Evolutionary conservation across 2,797 vertebrate species (phyloP).

Genomic region (Danio kyathit): DNA sequence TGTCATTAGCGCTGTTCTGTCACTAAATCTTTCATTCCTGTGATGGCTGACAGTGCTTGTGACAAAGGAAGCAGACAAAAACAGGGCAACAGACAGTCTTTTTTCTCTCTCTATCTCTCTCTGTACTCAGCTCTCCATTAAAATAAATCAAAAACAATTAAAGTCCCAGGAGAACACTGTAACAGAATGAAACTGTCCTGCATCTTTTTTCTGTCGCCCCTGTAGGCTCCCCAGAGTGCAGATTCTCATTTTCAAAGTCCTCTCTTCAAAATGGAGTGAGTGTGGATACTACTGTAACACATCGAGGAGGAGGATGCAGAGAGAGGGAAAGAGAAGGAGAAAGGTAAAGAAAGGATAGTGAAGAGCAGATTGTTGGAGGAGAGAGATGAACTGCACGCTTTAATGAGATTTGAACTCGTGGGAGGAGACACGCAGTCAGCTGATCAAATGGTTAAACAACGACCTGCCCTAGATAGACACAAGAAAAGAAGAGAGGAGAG

Average conservation of each 20-base stretch:
- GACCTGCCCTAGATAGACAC: conserved; percentile 78
- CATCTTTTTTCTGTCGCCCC: conserved; percentile 10
- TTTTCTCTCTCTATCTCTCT: not conserved
- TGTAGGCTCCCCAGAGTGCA: conserved; percentile 34
- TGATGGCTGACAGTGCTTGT: conserved; percentile 40
- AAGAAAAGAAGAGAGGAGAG: conserved; percentile 40
- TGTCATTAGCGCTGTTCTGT: conserved; percentile 56
- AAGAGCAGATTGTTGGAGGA: conserved; percentile 42
- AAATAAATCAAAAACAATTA: conserved; percentile 39
- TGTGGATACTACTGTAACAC: conserved; percentile 35
- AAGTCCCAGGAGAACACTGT: conserved; percentile 46
- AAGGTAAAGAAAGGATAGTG: conserved; percentile 27
- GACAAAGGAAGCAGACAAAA: conserved; percentile 43
- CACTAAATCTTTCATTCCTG: conserved; percentile 48
- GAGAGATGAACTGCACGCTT: conserved; percentile 79
- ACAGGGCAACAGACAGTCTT: conserved; percentile 11
- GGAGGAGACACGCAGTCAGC: conserved; percentile 80
- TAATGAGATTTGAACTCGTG: conserved; percentile 82
- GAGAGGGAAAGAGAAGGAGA: conserved; percentile 39
- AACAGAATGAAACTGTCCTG: conserved; percentile 53
- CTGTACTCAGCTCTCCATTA: not conserved
- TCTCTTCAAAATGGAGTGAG: conserved; percentile 18
- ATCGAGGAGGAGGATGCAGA: conserved; percentile 14
- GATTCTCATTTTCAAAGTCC: conserved; percentile 51
- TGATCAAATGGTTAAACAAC: conserved; percentile 73